Percentiles rank a stretch among this genome's conserved stretches.
These are phyloP conservation scores for Tethea ocularis DNA, from an alignment of 2,888 invertebrate genomes.

Conservation along the genomic window DNA sequence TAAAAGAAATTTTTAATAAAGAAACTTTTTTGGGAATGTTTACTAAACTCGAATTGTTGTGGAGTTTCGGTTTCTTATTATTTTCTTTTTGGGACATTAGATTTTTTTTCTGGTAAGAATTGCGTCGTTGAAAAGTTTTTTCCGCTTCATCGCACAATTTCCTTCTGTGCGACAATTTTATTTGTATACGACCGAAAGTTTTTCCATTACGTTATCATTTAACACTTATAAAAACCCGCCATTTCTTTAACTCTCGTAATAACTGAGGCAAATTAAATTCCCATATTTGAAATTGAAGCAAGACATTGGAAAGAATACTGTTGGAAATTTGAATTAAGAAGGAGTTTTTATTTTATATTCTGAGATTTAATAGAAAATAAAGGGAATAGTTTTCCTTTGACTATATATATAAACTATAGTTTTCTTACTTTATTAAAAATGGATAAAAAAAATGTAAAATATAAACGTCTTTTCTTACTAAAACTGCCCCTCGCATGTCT, in stretches of 20 bases:
- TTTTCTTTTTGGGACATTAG: not conserved
- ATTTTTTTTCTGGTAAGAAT: not conserved
- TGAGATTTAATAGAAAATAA: no score
- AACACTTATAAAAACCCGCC: not conserved
- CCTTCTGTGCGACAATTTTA: not conserved
- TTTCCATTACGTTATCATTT: conserved; percentile 1
- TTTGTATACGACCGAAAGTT: not conserved
- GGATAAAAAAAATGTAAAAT: no score
- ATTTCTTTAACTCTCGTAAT: not conserved
- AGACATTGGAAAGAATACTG: not conserved
- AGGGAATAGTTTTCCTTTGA: no score
- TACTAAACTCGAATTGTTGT: not conserved
- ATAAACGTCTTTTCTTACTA: no score
- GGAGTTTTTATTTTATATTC: no score
- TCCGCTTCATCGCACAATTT: not conserved
- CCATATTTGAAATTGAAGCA: not conserved
- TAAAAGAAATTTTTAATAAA: not conserved
- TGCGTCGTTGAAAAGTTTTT: not conserved
- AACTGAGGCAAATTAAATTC: not conserved
- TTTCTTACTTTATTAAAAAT: no score
- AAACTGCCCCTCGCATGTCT: no score
- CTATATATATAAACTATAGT: no score
- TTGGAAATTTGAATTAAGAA: no score
- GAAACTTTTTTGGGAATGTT: not conserved
- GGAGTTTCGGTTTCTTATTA: not conserved